Evolutionary conservation across 1,140 invertebrate genomes (phyloP).

Genomic region (Mizuhopecten yessoensis): DNA sequence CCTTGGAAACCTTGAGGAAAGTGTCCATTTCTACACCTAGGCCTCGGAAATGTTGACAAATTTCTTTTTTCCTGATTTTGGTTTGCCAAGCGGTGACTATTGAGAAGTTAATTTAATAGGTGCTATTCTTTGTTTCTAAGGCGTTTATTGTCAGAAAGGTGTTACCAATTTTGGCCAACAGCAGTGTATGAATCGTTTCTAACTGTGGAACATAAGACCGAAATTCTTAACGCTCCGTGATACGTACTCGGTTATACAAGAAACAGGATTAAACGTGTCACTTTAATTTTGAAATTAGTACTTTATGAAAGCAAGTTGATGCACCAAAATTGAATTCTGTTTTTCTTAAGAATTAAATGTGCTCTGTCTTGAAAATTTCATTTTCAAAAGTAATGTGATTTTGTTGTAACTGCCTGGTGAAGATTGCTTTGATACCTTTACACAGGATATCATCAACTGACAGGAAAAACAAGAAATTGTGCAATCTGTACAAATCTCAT

Average conservation of each 20-base stretch:
- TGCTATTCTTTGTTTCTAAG: slow-evolving; percentile 17
- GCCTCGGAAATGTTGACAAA: slow-evolving; percentile 3
- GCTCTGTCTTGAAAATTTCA: not conserved
- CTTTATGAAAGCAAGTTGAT: not conserved
- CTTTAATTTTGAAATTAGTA: not conserved
- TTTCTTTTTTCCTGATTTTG: slow-evolving; percentile 22
- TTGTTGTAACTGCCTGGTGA: not conserved
- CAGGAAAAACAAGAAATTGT: no score
- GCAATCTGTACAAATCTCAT: no score
- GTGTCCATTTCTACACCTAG: not conserved
- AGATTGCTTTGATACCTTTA: not conserved
- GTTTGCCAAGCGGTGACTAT: not conserved
- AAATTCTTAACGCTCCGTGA: not conserved
- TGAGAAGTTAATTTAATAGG: not conserved
- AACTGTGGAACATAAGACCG: no score
- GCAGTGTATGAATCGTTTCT: not conserved
- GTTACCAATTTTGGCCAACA: not conserved
- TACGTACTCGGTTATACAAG: not conserved
- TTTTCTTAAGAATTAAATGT: not conserved
- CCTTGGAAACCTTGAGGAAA: not conserved
- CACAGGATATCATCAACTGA: not conserved
- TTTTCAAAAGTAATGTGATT: not conserved
- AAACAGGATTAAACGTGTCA: not conserved
- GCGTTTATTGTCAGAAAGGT: not conserved
- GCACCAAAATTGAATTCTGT: not conserved